A percentile compares a stretch with the other conserved stretches of the same genome.
Conservation (phyloP, 2,113 vertebrate species). For the Riparia riparia region DNA sequence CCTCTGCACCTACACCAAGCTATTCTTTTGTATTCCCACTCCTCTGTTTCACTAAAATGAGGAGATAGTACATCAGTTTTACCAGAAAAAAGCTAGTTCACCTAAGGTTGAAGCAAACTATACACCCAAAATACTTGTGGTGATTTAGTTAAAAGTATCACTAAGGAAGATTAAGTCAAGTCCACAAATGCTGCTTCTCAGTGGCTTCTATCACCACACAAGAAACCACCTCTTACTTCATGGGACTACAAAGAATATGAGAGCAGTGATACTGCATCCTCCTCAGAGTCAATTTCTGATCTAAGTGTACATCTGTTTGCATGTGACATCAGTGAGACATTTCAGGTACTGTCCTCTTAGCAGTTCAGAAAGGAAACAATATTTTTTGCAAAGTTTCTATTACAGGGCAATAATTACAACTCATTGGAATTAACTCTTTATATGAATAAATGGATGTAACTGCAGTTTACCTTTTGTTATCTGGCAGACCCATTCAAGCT, state of each 20-base stretch:
- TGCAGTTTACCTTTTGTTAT: conserved; percentile 86
- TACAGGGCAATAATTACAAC: background rate
- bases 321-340: background rate
- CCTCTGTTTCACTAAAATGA: background rate
- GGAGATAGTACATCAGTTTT: background rate
- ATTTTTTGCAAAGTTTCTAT: background rate
- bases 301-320: background rate
- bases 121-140: background rate
- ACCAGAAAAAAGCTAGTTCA: background rate
- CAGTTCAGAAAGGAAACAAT: background rate
- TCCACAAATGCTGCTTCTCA: background rate
- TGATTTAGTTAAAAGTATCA: background rate
- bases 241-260: background rate
- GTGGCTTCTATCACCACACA: background rate
- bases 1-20: background rate
- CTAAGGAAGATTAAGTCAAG: background rate
- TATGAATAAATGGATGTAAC: background rate
- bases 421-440: background rate
- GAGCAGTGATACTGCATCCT: background rate
- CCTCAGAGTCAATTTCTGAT: background rate
- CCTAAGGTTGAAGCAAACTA: background rate
- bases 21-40: background rate
- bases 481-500: conserved; percentile 94
- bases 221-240: background rate
- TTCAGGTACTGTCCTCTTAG: background rate